These are phyloP conservation scores for Piezodorus guildinii DNA, from an alignment of 1,140 invertebrate species.

Conservation along the genomic window DNA sequence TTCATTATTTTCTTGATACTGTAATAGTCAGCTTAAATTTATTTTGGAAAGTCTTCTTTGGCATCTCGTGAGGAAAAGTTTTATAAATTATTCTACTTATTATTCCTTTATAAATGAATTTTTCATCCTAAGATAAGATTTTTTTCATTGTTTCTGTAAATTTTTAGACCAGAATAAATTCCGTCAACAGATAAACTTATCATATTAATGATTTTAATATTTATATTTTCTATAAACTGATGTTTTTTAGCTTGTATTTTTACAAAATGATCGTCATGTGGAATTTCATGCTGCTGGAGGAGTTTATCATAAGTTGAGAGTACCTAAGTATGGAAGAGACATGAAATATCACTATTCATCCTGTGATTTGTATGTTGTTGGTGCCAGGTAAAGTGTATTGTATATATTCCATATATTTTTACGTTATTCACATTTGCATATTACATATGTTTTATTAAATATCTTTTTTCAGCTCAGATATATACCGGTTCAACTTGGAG, in stretches of 20 bases:
- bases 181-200: too few relatives aligned
- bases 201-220: too few relatives aligned
- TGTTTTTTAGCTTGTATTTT: slow-evolving; percentile 53
- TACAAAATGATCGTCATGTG: slow-evolving; percentile 77
- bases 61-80: too few relatives aligned
- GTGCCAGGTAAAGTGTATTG: slow-evolving; percentile 51
- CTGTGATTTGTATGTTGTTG: slow-evolving; percentile 88
- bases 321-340: slow-evolving; percentile 92
- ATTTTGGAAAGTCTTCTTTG: too few relatives aligned
- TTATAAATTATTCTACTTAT: too few relatives aligned
- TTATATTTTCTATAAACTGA: neutral
- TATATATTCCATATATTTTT: neutral
- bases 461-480: slow-evolving; percentile 55
- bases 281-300: slow-evolving; percentile 93
- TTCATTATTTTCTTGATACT: too few relatives aligned
- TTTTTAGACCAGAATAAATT: too few relatives aligned
- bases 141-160: too few relatives aligned
- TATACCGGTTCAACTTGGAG: slow-evolving; percentile 92
- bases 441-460: slow-evolving; percentile 11
- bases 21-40: too few relatives aligned
- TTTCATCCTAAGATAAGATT: too few relatives aligned
- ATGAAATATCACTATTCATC: slow-evolving; percentile 80
- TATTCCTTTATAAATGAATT: too few relatives aligned
- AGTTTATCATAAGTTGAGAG: slow-evolving; percentile 76
- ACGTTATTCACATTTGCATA: slow-evolving; percentile 1